These are phyloP conservation scores for Bolinopsis microptera DNA, from an alignment of 37 sponge, comb jelly and placozoan species.

Conservation along the genomic window DNA sequence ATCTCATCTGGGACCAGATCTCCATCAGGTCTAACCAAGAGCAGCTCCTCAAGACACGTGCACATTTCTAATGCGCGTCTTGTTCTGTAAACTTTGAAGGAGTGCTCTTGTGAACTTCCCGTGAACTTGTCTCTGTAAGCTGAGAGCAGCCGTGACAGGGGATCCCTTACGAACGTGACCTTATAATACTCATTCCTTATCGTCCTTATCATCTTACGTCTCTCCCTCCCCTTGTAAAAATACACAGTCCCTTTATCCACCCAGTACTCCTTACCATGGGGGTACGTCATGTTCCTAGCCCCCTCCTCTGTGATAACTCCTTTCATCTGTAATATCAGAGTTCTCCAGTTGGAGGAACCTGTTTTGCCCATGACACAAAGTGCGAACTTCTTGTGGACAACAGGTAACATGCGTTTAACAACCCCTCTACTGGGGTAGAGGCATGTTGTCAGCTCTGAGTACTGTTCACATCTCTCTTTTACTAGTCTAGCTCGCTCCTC, in stretches of 20 bases:
- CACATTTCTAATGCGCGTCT: not conserved
- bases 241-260: not conserved
- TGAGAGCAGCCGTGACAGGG: not conserved
- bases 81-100: not conserved
- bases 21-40: not conserved
- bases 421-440: not conserved
- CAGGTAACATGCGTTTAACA: not conserved
- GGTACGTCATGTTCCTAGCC: constrained; percentile 5
- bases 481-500: not conserved
- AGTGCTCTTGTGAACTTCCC: not conserved
- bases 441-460: not conserved
- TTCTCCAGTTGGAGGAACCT: constrained; percentile 38
- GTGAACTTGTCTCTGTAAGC: constrained; percentile 55
- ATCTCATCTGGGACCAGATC: constrained; percentile 31
- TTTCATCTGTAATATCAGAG: not conserved
- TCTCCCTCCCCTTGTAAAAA: not conserved
- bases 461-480: not conserved
- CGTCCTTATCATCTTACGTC: not conserved
- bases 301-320: not conserved
- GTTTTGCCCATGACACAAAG: not conserved
- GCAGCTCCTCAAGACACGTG: not conserved
- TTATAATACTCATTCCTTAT: not conserved
- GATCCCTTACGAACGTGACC: constrained; percentile 14
- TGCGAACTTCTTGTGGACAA: not conserved
- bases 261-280: constrained; percentile 1